These are phyloP conservation scores for Sebastes glaucus DNA, from an alignment of 2,797 vertebrate species.

Conservation along the genomic window DNA sequence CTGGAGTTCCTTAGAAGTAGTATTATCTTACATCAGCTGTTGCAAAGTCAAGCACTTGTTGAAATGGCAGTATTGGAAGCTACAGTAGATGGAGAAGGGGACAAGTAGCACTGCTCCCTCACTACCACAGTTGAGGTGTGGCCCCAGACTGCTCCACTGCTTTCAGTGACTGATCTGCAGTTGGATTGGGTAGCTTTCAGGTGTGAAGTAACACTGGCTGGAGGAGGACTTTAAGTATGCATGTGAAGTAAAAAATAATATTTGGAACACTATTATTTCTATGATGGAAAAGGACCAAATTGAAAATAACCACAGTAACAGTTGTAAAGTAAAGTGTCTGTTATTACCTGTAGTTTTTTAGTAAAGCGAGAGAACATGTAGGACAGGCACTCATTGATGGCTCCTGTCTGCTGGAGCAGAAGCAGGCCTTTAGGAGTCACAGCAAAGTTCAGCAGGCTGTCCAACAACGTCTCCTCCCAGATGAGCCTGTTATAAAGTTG, in stretches of 20 bases:
- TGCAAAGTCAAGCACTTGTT: not conserved
- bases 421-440: conserved; percentile 92
- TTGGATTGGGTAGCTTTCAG: not conserved
- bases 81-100: not conserved
- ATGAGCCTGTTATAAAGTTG: conserved; percentile 75
- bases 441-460: conserved; percentile 93
- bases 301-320: not conserved
- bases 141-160: not conserved
- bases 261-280: not conserved
- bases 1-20: not conserved
- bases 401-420: conserved; percentile 91
- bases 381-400: conserved; percentile 88
- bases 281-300: not conserved
- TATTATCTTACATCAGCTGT: not conserved
- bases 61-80: not conserved
- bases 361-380: conserved; percentile 92
- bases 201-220: too few relatives aligned
- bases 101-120: not conserved
- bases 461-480: conserved; percentile 94
- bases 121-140: not conserved
- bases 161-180: not conserved
- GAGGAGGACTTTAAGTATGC: too few relatives aligned
- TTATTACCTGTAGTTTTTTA: conserved; percentile 90
- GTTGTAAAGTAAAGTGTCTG: not conserved
- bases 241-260: not conserved